Percentiles rank a stretch among this genome's conserved stretches.
Conservation (phyloP, 1,140 invertebrate genomes). For the Drosophila pseudoananassae region DNA sequence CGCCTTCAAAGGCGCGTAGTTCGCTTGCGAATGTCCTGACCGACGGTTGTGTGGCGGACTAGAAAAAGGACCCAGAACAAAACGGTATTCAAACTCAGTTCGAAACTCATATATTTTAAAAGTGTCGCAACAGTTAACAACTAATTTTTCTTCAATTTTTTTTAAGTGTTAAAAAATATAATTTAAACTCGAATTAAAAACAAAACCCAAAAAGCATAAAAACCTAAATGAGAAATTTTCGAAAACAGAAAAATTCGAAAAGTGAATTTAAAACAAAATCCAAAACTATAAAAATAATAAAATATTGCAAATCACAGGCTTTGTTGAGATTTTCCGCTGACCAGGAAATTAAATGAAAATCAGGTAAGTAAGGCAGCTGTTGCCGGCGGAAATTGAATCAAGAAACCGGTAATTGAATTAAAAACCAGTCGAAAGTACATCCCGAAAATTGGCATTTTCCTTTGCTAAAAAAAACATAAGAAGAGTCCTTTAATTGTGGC, state of each 20-base stretch:
- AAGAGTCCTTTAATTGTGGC: slow-evolving; percentile 15
- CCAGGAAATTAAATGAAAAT: background rate
- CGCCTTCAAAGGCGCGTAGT: slow-evolving; percentile 54
- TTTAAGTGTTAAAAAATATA: background rate
- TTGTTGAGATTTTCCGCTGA: background rate
- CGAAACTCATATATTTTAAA: background rate
- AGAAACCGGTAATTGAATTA: slow-evolving; percentile 36
- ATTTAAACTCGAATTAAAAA: background rate
- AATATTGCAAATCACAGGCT: no score
- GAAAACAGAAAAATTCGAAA: background rate
- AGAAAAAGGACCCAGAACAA: slow-evolving; percentile 5
- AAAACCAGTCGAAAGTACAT: background rate
- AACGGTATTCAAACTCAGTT: slow-evolving; percentile 12
- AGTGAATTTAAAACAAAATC: background rate
- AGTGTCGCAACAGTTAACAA: background rate
- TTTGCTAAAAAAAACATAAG: background rate
- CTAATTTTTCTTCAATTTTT: slow-evolving; percentile 10
- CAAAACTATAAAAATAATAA: background rate
- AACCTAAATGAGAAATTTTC: background rate
- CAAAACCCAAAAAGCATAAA: background rate
- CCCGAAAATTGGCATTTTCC: background rate
- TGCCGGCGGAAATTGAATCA: slow-evolving; percentile 26
- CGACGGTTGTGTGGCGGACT: slow-evolving; percentile 63
- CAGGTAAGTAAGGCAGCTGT: slow-evolving; percentile 25
- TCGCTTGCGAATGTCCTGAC: slow-evolving; percentile 72